These are phyloP conservation scores for Clarias gariepinus DNA, from an alignment of 2,113 vertebrate species.

Conservation along the genomic window DNA sequence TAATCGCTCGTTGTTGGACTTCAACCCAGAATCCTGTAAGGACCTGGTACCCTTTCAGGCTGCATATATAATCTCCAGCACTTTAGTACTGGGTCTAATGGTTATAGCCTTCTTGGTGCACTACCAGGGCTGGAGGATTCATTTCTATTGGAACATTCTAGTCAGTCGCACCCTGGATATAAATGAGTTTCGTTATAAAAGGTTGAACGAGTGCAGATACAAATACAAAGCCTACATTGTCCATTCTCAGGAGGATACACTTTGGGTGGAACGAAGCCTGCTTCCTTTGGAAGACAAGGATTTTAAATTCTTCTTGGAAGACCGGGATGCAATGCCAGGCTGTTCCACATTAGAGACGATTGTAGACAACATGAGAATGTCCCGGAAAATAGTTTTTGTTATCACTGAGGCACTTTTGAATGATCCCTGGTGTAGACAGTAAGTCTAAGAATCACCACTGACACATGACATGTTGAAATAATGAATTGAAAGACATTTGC, in stretches of 20 bases:
- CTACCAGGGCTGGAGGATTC: constrained; percentile 91
- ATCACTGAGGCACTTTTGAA: constrained; percentile 84
- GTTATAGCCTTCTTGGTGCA: constrained; percentile 71
- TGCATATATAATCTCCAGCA: constrained; percentile 76
- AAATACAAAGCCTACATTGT: constrained; percentile 86
- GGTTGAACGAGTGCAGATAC: constrained; percentile 68
- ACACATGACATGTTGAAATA: neutral
- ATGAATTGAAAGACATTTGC: neutral
- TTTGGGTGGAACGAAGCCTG: constrained; percentile 84
- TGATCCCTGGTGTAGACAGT: constrained; percentile 87
- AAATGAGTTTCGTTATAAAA: constrained; percentile 70
- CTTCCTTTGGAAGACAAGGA: constrained; percentile 74
- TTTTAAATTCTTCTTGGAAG: constrained; percentile 83
- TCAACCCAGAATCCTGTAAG: constrained; percentile 86
- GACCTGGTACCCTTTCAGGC: constrained; percentile 85
- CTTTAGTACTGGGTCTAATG: constrained; percentile 64
- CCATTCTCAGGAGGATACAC: constrained; percentile 75
- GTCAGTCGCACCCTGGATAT: constrained; percentile 84
- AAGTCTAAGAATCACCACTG: constrained; percentile 55
- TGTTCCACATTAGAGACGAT: constrained; percentile 77
- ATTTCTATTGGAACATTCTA: constrained; percentile 86
- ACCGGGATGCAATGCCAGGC: constrained; percentile 84
- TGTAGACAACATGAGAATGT: constrained; percentile 80
- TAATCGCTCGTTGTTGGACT: constrained; percentile 73
- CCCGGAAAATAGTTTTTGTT: constrained; percentile 89